These are phyloP conservation scores for Labeo rohita DNA, from an alignment of 2,113 vertebrate genomes.

Conservation along the genomic window DNA sequence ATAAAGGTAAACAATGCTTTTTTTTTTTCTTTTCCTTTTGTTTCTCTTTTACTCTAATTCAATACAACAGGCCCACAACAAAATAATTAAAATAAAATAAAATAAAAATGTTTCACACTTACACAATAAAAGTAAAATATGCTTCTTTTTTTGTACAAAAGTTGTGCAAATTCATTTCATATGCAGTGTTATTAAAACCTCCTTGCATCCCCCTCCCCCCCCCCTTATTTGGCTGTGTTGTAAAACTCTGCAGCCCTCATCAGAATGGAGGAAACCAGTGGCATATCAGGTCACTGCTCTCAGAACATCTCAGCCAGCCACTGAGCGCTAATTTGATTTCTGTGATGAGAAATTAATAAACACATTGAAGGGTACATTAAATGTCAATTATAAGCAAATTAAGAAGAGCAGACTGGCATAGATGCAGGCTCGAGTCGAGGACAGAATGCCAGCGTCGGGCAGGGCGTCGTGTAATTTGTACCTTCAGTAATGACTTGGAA, in stretches of 20 bases:
- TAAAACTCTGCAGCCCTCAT: not conserved
- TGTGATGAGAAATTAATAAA: slow-evolving; percentile 51
- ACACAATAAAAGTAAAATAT: no score
- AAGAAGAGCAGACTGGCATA: slow-evolving; percentile 46
- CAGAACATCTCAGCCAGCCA: not conserved
- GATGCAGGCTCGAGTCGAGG: slow-evolving; percentile 19
- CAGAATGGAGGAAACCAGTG: not conserved
- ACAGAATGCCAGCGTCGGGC: slow-evolving; percentile 5
- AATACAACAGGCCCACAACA: no score
- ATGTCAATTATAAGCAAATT: slow-evolving; percentile 55
- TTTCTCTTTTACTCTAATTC: no score
- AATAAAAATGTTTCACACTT: not conserved
- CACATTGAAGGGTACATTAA: slow-evolving; percentile 40
- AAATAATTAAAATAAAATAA: no score
- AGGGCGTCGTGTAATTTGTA: slow-evolving; percentile 11
- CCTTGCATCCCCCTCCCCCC: no score
- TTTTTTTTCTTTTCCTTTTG: no score
- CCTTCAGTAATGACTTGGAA: slow-evolving; percentile 39
- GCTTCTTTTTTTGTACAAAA: not conserved
- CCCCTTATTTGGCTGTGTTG: not conserved
- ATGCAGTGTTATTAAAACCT: not conserved
- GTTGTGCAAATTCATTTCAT: not conserved
- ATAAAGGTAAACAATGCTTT: no score
- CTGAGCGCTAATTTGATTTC: slow-evolving; percentile 45
- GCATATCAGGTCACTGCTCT: slow-evolving; percentile 33